A percentile compares a stretch with the other conserved stretches of the same genome.
These are phyloP conservation scores for Seriola aureovittata DNA, from an alignment of 2,113 vertebrate species.

Conservation along the genomic window DNA sequence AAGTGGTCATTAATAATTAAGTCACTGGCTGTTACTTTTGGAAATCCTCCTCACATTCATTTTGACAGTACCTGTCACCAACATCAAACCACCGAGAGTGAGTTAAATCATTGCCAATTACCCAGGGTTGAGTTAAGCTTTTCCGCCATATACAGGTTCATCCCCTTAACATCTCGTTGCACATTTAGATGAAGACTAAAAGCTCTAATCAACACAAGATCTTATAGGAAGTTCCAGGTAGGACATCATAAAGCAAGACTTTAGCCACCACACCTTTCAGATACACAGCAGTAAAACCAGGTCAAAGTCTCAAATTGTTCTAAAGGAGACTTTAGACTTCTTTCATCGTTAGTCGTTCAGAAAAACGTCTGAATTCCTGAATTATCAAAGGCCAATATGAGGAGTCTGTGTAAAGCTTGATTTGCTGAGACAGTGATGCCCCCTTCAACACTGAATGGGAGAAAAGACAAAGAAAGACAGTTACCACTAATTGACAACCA, in stretches of 20 bases:
- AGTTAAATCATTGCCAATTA: slow-evolving; percentile 13
- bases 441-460: neutral
- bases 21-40: slow-evolving; percentile 55
- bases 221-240: neutral
- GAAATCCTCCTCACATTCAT: slow-evolving; percentile 74
- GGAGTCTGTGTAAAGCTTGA: neutral
- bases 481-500: neutral
- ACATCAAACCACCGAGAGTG: slow-evolving; percentile 17
- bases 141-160: neutral
- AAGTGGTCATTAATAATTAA: slow-evolving; percentile 60
- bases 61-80: slow-evolving; percentile 62
- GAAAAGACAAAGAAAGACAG: slow-evolving; percentile 1
- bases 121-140: neutral
- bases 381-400: neutral
- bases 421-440: neutral
- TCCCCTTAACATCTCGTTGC: slow-evolving; percentile 3
- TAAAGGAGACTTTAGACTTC: slow-evolving; percentile 24
- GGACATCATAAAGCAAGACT: slow-evolving; percentile 67
- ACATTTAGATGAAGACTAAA: slow-evolving; percentile 42
- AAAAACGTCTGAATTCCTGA: neutral
- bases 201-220: slow-evolving; percentile 30
- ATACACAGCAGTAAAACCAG: slow-evolving; percentile 57
- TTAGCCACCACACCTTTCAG: slow-evolving; percentile 61
- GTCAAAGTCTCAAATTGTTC: slow-evolving; percentile 52
- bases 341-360: neutral